These are phyloP conservation scores for Tetraodon nigroviridis DNA, from an alignment of 2,113 vertebrate species.

Conservation along the genomic window DNA sequence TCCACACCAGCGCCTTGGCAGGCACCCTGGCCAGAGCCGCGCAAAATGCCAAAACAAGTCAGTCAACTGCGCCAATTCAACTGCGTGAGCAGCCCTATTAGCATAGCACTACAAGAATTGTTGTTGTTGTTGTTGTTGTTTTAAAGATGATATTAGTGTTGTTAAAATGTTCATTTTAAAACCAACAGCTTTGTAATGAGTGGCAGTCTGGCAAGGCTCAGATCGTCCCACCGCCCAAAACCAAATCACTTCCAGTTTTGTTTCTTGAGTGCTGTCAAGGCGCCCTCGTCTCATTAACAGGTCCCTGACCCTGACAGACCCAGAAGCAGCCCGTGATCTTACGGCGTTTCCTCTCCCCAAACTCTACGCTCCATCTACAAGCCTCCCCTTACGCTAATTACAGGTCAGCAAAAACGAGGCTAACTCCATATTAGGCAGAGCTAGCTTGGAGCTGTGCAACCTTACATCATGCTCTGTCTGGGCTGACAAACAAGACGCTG, in stretches of 20 bases:
- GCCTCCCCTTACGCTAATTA: conserved; percentile 23
- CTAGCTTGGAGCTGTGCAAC: not conserved
- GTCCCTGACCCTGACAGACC: conserved; percentile 39
- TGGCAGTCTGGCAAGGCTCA: too few species aligned
- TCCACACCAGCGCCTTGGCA: conserved; percentile 75
- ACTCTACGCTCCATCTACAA: conserved; percentile 8
- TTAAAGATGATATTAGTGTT: too few species aligned
- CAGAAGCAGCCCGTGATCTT: conserved; percentile 31
- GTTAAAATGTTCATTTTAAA: too few species aligned
- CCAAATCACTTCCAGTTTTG: not conserved
- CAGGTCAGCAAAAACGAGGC: conserved; percentile 68
- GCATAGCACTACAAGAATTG: conserved; percentile 66
- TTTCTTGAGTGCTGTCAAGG: conserved; percentile 20
- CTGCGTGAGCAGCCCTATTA: conserved; percentile 60
- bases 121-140: too few species aligned
- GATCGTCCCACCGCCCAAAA: too few species aligned
- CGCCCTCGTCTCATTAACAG: conserved; percentile 28
- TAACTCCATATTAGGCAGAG: conserved; percentile 76
- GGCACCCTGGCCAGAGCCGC: conserved; percentile 40
- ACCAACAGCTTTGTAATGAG: too few species aligned
- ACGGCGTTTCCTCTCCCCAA: conserved; percentile 28
- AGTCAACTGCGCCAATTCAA: conserved; percentile 68
- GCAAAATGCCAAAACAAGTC: conserved; percentile 57
- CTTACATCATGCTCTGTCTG: conserved; percentile 58
- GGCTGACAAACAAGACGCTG: conserved; percentile 2